phyloP scores from a whole-genome alignment of 64 coral and sea anemone species.

The Stichodactyla mertensii region DNA sequence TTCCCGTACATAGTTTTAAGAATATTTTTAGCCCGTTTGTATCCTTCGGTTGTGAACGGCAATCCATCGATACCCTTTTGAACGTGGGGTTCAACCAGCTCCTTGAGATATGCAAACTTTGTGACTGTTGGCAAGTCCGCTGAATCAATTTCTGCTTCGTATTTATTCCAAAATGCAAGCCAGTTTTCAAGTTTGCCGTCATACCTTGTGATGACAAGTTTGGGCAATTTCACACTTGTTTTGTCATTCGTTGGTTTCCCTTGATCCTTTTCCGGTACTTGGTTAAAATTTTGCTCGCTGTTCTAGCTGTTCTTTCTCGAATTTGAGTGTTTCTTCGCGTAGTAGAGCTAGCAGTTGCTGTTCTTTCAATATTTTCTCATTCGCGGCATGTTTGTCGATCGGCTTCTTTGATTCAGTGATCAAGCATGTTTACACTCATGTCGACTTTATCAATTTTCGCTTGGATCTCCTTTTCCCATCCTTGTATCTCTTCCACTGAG shows the following conservation, averaged over 20 bases:
- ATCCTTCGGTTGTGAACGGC: too few species aligned
- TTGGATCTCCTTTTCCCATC: not conserved
- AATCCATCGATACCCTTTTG: too few species aligned
- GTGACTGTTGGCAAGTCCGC: too few species aligned
- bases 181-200: too few species aligned
- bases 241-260: not conserved
- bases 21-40: too few species aligned
- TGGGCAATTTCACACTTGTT: too few species aligned
- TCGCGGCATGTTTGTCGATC: not conserved
- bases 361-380: conserved; percentile 3
- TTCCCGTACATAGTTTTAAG: too few species aligned
- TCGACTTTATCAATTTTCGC: conserved; percentile 19
- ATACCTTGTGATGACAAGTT: too few species aligned
- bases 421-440: conserved; percentile 4
- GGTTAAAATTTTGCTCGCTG: not conserved
- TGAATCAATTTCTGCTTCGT: too few species aligned
- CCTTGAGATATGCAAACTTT: too few species aligned
- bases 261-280: conserved; percentile 1
- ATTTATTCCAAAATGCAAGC: too few species aligned
- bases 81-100: too few species aligned
- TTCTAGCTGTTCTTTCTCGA: not conserved
- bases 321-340: conserved; percentile 13
- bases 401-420: not conserved
- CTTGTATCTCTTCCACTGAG: not conserved
- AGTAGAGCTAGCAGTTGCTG: not conserved